Evolutionary conservation across 2,113 vertebrate genomes (phyloP).

Genomic region (Callocephalon fimbriatum): DNA sequence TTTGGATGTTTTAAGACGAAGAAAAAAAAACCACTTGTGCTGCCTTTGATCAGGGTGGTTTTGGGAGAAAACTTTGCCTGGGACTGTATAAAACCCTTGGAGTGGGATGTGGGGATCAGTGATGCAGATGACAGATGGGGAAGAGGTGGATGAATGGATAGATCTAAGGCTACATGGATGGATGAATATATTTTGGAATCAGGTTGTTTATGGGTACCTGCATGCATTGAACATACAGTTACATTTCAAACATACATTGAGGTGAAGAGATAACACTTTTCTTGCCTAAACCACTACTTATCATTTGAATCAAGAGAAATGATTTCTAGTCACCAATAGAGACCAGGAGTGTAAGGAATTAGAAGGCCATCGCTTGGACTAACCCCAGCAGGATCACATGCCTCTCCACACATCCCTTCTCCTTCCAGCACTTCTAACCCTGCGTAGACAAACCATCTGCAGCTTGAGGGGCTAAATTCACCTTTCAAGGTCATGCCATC

Average conservation of each 20-base stretch:
- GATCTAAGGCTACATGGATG: neutral
- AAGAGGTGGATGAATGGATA: neutral
- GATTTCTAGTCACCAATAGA: rapidly evolving
- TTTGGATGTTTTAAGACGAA: no score
- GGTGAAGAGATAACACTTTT: neutral
- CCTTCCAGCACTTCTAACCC: neutral
- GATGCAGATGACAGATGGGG: neutral
- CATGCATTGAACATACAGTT: rapidly evolving
- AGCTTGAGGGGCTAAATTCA: neutral
- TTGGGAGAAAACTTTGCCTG: neutral
- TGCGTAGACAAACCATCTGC: rapidly evolving
- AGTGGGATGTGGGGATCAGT: neutral
- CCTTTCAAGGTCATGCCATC: neutral
- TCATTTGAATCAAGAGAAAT: neutral
- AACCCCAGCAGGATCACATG: neutral
- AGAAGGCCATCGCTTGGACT: neutral
- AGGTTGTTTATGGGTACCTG: neutral
- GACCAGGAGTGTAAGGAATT: neutral
- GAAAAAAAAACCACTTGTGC: rapidly evolving
- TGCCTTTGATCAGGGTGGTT: neutral
- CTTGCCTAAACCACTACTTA: neutral
- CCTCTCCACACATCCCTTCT: neutral
- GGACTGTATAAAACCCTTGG: neutral
- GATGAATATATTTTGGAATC: neutral
- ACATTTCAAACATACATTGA: rapidly evolving